Base-by-base conservation (phyloP, 1,140 invertebrate species). In the Philotrypesis tridentata region DNA sequence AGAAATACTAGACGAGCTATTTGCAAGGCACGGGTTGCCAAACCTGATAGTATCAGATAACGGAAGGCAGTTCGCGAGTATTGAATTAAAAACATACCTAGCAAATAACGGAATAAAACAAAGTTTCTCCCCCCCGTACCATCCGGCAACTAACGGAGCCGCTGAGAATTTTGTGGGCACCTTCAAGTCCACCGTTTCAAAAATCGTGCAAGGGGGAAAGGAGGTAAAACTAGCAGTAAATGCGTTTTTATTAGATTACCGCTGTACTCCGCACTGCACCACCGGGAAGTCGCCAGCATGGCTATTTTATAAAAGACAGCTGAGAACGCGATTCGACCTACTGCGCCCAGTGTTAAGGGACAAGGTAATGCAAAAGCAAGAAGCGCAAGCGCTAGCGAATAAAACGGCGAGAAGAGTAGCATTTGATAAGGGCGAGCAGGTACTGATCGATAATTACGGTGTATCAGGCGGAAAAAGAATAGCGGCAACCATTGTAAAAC, bases 91-190 rank as follows among this genome's bases (percentile, higher is more conserved):
- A 27, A 43, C 65, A 33, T 89, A 87, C 68, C 70, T 86, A 17
- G 72, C 79, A 67, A 12, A 33, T 27, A 85, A 88, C 63, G 85
- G 84, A 27, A 81, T 90, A 8, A 85, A 86, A 37, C 88, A 89
- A 12, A 87, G 81, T 29, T 87, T 87, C 48, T 82, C 86, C 31
- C 83, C 87, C 14, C 87, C 88, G 2, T 82, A 86, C 17, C 85
- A 90, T 77, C 89, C 89, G 60, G 85, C 89, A 5, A 88, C 88
- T 27, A 89, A n/a, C n/a, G n/a, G n/a, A n/a, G n/a, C n/a, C n/a
- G n/a, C n/a, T n/a, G n/a, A n/a, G n/a, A n/a, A n/a, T 37, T 86
- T 87, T 79, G 85, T 89, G 0, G 86, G 85, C 68, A 86, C 84
- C 21, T 87, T 90, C 71, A 89, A 89, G 84, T 74, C 78, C 73